A percentile compares a stretch with the other conserved stretches of the same genome.
Evolutionary conservation across 2,113 vertebrate genomes (phyloP).

Genomic region (Grammomys dolichurus): DNA sequence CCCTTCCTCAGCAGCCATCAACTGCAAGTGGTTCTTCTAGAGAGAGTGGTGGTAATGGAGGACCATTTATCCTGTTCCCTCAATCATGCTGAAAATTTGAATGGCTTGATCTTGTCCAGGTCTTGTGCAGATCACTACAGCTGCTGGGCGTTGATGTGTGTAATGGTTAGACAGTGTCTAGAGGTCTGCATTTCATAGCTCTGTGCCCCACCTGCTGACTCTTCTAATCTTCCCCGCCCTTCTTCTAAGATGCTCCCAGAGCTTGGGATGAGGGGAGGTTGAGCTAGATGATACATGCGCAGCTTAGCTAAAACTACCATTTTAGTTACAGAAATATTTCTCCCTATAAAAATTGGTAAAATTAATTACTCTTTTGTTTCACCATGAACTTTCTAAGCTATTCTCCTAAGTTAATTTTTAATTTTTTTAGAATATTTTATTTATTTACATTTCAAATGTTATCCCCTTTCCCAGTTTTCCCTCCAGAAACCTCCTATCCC

Average conservation of each 20-base stretch:
- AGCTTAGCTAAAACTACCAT: neutral
- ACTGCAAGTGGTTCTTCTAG: neutral
- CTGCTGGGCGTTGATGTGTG: neutral
- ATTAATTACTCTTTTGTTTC: neutral
- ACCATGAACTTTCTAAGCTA: neutral
- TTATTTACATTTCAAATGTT: no score
- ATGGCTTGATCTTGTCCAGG: neutral
- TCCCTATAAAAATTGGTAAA: slow-evolving; percentile 38
- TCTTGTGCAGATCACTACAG: neutral
- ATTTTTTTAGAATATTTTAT: neutral
- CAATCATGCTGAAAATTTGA: neutral
- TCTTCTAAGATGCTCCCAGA: neutral
- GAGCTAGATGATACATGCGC: neutral
- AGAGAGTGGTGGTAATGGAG: no score
- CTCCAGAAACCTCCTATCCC: no score
- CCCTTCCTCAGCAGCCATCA: neutral
- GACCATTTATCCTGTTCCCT: neutral
- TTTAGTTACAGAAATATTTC: neutral
- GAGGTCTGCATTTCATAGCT: neutral
- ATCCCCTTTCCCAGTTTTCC: no score
- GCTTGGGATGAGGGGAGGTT: no score
- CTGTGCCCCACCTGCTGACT: neutral
- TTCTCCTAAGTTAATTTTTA: neutral
- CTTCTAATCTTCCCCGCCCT: neutral
- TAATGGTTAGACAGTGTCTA: no score